Evolutionary conservation across 1,140 invertebrate genomes (phyloP).

Genomic region (Dendrolimus punctatus): DNA sequence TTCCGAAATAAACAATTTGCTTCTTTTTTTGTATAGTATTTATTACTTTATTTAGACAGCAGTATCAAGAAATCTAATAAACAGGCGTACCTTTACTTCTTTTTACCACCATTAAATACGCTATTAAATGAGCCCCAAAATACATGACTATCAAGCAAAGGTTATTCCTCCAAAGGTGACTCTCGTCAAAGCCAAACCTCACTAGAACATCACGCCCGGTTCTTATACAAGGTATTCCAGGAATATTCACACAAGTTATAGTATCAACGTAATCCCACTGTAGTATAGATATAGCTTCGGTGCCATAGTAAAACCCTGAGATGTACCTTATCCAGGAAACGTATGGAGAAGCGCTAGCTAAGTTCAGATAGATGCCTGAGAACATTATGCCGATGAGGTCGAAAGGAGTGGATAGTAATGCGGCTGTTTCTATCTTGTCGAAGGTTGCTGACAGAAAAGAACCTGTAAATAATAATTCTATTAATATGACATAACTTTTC

Average conservation of each 20-base stretch:
- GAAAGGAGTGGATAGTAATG: constrained; percentile 73
- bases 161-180: constrained; percentile 44
- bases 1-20: no score
- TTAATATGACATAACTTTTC: no score
- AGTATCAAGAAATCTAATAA: constrained; percentile 13
- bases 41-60: no score
- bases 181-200: constrained; percentile 42
- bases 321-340: constrained; percentile 69
- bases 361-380: constrained; percentile 73
- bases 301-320: constrained; percentile 77
- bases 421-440: constrained; percentile 73
- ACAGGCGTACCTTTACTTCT: constrained; percentile 35
- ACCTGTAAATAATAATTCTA: constrained; percentile 41
- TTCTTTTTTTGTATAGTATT: no score
- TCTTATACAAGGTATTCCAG: constrained; percentile 42
- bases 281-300: constrained; percentile 75
- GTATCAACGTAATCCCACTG: constrained; percentile 74
- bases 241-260: constrained; percentile 53
- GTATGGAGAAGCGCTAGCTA: constrained; percentile 61
- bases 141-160: constrained; percentile 41
- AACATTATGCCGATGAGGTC: constrained; percentile 74
- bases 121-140: constrained; percentile 36
- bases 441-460: constrained; percentile 75
- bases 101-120: constrained; percentile 42
- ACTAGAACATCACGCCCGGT: constrained; percentile 42